Percentiles rank a stretch among this genome's conserved stretches.
Conservation (phyloP, 2,888 invertebrate genomes). For the Macrosiphum euphorbiae region DNA sequence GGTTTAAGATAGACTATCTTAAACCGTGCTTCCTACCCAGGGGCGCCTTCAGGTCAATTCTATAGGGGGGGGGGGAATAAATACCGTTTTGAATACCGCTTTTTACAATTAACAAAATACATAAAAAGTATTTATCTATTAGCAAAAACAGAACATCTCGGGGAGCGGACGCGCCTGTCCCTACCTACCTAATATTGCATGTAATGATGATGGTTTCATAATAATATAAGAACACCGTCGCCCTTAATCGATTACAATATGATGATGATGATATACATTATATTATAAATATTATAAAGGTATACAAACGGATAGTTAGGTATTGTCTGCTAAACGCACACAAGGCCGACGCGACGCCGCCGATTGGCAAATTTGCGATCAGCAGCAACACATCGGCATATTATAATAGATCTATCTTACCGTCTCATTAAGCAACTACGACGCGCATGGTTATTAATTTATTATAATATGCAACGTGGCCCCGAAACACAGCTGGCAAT, state of each 20-base stretch:
- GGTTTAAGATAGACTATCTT: too few relatives aligned
- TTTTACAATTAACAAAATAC: too few relatives aligned
- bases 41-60: too few relatives aligned
- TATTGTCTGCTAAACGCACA: not conserved
- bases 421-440: constrained; percentile 18
- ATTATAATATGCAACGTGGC: not conserved
- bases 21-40: too few relatives aligned
- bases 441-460: not conserved
- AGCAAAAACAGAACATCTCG: too few relatives aligned
- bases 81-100: too few relatives aligned
- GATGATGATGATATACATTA: not conserved
- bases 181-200: not conserved
- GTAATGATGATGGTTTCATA: not conserved
- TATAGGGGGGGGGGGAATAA: too few relatives aligned
- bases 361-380: not conserved
- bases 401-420: not conserved
- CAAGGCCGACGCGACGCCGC: not conserved
- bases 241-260: not conserved
- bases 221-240: not conserved
- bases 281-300: too few relatives aligned
- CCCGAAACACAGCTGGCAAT: constrained; percentile 32
- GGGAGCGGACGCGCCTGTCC: not conserved
- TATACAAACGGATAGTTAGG: not conserved
- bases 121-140: too few relatives aligned
- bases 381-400: not conserved